These are phyloP conservation scores for Baryphthengus martii DNA, from an alignment of 2,113 vertebrate species.

Conservation along the genomic window DNA sequence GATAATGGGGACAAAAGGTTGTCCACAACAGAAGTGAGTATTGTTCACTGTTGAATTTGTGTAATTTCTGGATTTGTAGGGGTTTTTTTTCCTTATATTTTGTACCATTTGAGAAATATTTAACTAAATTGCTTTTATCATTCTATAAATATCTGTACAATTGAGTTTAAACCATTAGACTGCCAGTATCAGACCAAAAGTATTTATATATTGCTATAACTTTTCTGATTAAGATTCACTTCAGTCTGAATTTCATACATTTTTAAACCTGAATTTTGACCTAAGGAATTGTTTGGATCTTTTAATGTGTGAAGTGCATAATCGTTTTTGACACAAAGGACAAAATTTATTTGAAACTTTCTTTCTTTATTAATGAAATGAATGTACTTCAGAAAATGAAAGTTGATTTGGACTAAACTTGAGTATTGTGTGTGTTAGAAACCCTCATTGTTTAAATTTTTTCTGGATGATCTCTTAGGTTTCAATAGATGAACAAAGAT, in stretches of 20 bases:
- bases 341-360: not conserved
- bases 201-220: not conserved
- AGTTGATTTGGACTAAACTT: not conserved
- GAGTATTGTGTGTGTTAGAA: not conserved
- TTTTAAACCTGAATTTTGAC: not conserved
- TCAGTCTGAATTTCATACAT: not conserved
- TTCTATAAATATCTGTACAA: not conserved
- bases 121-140: not conserved
- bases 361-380: not conserved
- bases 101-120: not conserved
- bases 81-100: not conserved
- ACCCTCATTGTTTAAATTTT: not conserved
- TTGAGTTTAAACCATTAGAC: not conserved
- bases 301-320: not conserved
- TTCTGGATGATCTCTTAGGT: not conserved
- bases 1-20: conserved; percentile 98
- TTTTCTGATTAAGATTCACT: not conserved
- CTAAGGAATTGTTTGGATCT: not conserved
- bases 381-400: not conserved
- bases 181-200: not conserved
- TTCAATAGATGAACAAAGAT: not conserved
- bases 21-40: conserved; percentile 92
- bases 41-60: not conserved
- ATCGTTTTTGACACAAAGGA: not conserved
- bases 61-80: not conserved